A percentile compares a stretch with the other conserved stretches of the same genome.
Evolutionary conservation across 2,113 vertebrate species (phyloP).

Genomic region (Dasypus novemcinctus): DNA sequence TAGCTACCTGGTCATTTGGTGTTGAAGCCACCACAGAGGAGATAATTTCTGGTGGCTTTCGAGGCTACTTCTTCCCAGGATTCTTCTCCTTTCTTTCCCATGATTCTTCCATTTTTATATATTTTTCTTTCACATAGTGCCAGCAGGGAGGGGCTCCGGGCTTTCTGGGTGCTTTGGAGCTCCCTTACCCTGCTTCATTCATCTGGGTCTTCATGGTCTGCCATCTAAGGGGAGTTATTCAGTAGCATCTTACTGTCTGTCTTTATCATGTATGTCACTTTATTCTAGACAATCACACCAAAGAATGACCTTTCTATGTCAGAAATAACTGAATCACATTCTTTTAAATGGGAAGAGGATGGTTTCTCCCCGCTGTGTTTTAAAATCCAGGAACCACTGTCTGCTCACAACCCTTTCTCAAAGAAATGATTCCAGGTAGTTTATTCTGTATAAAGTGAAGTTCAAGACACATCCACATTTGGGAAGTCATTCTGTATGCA

Average conservation of each 20-base stretch:
- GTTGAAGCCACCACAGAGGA: background rate
- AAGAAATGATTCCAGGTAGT: background rate
- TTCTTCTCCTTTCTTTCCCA: background rate
- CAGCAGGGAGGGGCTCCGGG: fast-evolving
- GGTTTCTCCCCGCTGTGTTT: background rate
- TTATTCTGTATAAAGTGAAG: conserved; percentile 70
- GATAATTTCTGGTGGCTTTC: background rate
- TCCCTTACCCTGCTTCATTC: background rate
- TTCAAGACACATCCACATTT: conserved; percentile 98
- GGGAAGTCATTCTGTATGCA: conserved; percentile 98
- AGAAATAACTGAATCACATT: background rate
- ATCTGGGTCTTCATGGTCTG: background rate
- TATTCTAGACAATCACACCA: background rate
- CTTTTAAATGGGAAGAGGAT: background rate
- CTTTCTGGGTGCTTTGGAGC: background rate
- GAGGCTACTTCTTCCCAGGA: background rate
- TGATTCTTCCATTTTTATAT: background rate
- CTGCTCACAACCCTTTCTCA: background rate
- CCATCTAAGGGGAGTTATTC: background rate
- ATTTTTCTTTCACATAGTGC: background rate
- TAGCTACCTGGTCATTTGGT: too few relatives aligned
- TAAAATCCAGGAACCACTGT: background rate
- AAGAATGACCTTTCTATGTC: background rate
- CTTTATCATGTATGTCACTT: background rate
- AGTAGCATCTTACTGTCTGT: background rate